Conservation (phyloP, 30 jellyfish, hydroid and myxozoan genomes). For the Pseudorhiza aurosa region DNA sequence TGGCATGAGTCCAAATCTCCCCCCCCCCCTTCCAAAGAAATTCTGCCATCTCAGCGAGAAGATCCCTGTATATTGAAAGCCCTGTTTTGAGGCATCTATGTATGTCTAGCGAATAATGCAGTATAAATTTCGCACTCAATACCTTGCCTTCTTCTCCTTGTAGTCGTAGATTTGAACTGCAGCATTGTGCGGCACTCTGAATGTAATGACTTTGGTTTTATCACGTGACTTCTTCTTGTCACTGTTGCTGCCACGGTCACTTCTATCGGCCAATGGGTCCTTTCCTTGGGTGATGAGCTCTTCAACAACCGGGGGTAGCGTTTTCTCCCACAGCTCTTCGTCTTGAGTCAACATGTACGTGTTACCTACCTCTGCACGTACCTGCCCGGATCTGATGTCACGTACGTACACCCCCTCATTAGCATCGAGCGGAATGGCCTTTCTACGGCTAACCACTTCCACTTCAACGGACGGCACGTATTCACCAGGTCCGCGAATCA, state of each 20-base stretch:
- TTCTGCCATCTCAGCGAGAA: no score
- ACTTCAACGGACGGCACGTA: constrained; percentile 99
- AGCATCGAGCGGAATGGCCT: constrained; percentile 99
- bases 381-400: constrained; percentile 91
- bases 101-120: no score
- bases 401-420: constrained; percentile 97
- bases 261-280: constrained; percentile 94
- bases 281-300: constrained; percentile 83
- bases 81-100: no score
- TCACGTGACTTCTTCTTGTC: constrained; percentile 72
- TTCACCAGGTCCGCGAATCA: constrained; percentile 98
- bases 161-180: constrained; percentile 96
- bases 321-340: constrained; percentile 94
- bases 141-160: constrained; percentile 98
- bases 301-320: constrained; percentile 97
- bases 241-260: constrained; percentile 63
- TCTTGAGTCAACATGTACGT: constrained; percentile 95
- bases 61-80: no score
- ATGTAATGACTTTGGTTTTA: constrained; percentile 83
- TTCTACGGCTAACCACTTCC: constrained; percentile 85
- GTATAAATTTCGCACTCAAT: background rate
- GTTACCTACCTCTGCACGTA: constrained; percentile 94
- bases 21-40: no score
- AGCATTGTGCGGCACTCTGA: constrained; percentile 98
- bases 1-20: no score